Evolutionary conservation across 2,113 vertebrate genomes (phyloP), one percentile per base, ranked within the genome.

Genomic region (Gambusia holbrooki): DNA sequence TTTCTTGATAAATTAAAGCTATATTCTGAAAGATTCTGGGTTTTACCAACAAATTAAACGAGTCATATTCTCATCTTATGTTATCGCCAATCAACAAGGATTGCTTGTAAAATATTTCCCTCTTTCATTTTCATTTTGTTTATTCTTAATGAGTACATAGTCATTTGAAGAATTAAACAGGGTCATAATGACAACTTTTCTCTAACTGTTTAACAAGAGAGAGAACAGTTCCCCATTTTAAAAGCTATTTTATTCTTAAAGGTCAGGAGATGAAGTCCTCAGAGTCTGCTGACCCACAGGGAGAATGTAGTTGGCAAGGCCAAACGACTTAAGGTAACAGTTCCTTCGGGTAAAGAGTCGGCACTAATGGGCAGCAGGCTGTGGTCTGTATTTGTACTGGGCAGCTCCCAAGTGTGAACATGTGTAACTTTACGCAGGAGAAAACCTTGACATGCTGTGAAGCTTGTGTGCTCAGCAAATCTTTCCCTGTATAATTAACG

Each of bases 391-490:
- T 65, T 74, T 80, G 54, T 22, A 61, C 64, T 3, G 15, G 17
- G 77, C 76, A 40, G 76, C 76, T 87, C 71, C 83, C 75, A 71
- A n/a, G 64, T 85, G 84, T 72, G 54, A 64, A 63, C 32, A 37
- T 69, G 78, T 82, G 74, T 85, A 86, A 86, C 82, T 76, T 83
- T 79, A 84, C 67, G 79, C 29, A 69, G 32, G 42, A 28, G 69
- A 69, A 58, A 83, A 71, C 54, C 60, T 27, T 22, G 60, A 11
- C 8, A 3, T 27, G 68, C 63, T 54, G 77, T 42, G 62, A 71
- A 69, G 67, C 66, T 17, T 73, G 78, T 87, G 80, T 69, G 71
- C 84, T 85, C 87, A 78, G 80, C 82, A 76, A 86, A 85, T 54
- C 71, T 42, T 61, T 58, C 37, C 28, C 30, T 62, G 71, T 76